Base-by-base conservation (phyloP, 35 echinoderm and acorn worm genomes). In the Apostichopus californicus region DNA sequence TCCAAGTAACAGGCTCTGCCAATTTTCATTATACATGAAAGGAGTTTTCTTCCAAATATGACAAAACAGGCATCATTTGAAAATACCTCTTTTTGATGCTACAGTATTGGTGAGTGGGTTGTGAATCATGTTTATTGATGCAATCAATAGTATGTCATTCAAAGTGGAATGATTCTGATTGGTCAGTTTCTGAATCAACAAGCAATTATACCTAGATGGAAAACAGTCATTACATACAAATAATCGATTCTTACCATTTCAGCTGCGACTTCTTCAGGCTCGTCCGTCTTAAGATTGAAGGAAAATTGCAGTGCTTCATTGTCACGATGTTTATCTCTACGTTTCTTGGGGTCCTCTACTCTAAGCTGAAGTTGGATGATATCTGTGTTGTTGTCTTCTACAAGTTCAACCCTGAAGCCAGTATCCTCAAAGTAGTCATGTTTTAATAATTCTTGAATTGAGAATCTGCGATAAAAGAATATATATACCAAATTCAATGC, bases 281-380 rank as follows among this genome's bases (percentile, higher is more conserved):
- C 97, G 92, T 99, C 97, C 26, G 96, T 96, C 66, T 92, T 91
- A 9, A 99, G 90, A 64, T 99, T 93, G 92, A 99, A 96, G 34
- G 92, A 93, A 95, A 99, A 99, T 91, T 99, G 97, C 1, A 99
- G 89, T 5, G 97, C 97, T 83, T 99, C 97, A 93, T 99, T 99
- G 90, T 96, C 97, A 34, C 92, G 86, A 80, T 99, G 97, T 78
- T 96, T 99, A 90, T 99, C 97, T 60, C 95, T 92, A 64, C 97
- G 87, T 87, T 99, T 99, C 93, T 96, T 99, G 70, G 97, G 97
- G 63, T 99, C 97, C 72, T 99, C 97, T 10, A 99, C 95, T 22
- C 95, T 60, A 56, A 99, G 92, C 71, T 93, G 93, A 20, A 99
- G 86, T 61, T 96, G 95, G 56, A 99, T 96, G 79, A 87, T 91